phyloP scores from a whole-genome alignment of 2,797 vertebrate species.

The Hoplostethus mediterraneus region DNA sequence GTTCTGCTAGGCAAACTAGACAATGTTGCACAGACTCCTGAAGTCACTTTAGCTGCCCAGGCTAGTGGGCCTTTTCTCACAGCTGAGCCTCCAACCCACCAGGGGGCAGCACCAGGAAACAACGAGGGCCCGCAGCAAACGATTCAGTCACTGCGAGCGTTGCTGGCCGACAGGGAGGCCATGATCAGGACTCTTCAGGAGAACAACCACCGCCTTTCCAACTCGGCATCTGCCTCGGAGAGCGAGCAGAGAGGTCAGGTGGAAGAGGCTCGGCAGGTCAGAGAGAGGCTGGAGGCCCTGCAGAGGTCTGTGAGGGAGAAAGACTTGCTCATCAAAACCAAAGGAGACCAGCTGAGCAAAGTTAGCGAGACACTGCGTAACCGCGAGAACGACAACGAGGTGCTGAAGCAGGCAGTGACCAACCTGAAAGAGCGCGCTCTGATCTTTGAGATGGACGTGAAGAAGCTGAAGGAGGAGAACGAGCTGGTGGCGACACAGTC shows the following conservation, averaged over 20 bases:
- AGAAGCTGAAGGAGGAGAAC: constrained; percentile 94
- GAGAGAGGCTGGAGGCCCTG: constrained; percentile 87
- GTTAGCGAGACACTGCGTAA: constrained; percentile 90
- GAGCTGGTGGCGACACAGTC: constrained; percentile 87
- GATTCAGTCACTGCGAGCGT: constrained; percentile 81
- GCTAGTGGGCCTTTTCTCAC: constrained; percentile 28
- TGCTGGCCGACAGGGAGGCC: constrained; percentile 88
- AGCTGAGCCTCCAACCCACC: constrained; percentile 37
- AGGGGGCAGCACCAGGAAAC: constrained; percentile 6
- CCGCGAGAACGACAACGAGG: constrained; percentile 95
- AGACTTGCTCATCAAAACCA: constrained; percentile 96
- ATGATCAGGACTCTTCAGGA: constrained; percentile 92
- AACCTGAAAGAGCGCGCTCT: constrained; percentile 96
- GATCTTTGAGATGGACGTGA: constrained; percentile 92
- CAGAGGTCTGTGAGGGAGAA: constrained; percentile 94
- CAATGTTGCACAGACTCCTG: constrained; percentile 80
- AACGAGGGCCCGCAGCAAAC: constrained; percentile 77
- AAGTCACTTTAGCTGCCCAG: constrained; percentile 32
- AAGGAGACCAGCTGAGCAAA: constrained; percentile 92
- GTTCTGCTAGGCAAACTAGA: constrained; percentile 92
- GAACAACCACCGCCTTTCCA: constrained; percentile 92
- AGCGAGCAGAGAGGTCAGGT: constrained; percentile 86
- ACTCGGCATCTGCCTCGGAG: constrained; percentile 88
- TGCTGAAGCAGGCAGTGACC: constrained; percentile 96
- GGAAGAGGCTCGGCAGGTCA: constrained; percentile 84